A percentile compares a stretch with the other conserved stretches of the same genome.
These are phyloP conservation scores for Protonibea diacanthus DNA, from an alignment of 2,797 vertebrate species.

Conservation along the genomic window DNA sequence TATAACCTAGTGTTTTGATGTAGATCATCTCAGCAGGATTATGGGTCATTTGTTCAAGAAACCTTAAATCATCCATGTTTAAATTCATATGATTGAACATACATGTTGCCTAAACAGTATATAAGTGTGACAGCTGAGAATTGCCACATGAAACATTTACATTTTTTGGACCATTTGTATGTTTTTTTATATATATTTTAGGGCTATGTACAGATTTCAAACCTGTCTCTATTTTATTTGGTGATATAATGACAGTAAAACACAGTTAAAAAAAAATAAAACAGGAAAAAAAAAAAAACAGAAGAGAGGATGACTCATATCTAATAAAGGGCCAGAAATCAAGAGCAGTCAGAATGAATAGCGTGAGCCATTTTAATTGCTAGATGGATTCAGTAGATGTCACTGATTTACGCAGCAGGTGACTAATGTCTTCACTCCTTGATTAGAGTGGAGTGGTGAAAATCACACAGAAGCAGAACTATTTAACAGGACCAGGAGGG, in stretches of 20 bases:
- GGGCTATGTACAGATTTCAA: background rate
- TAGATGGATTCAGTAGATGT: constrained; percentile 18
- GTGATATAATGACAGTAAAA: background rate
- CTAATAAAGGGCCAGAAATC: constrained; percentile 19
- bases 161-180: background rate
- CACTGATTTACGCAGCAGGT: constrained; percentile 49
- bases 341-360: constrained; percentile 17
- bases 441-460: constrained; percentile 36
- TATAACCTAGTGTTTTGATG: background rate
- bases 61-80: background rate
- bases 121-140: background rate
- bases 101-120: background rate
- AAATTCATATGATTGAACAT: background rate
- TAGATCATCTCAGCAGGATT: background rate
- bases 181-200: background rate
- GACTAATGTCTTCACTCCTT: constrained; percentile 39
- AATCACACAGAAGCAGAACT: constrained; percentile 21
- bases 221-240: background rate
- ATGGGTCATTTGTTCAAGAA: constrained; percentile 1
- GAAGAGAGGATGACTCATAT: background rate
- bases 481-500: background rate
- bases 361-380: constrained; percentile 17
- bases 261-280: background rate
- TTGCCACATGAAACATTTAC: background rate
- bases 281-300: background rate